Conservation (phyloP, 1,140 invertebrate species). For the Littorina saxatilis region DNA sequence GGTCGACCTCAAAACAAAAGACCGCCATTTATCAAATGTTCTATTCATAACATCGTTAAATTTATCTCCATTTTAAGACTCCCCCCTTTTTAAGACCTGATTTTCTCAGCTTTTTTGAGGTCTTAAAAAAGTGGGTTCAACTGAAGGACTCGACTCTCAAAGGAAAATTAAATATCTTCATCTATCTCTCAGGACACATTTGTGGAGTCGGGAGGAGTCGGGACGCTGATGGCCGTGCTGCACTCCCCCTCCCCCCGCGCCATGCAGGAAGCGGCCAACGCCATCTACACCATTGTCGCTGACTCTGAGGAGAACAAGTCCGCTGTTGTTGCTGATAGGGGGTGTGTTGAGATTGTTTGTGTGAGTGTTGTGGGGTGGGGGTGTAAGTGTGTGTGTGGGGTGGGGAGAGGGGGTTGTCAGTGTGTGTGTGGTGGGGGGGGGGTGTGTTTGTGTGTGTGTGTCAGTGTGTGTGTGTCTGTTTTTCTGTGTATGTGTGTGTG, state of each 20-base stretch:
- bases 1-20: no score
- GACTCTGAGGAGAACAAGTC: constrained; percentile 69
- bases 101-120: no score
- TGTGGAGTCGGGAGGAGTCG: constrained; percentile 68
- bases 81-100: no score
- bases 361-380: not conserved
- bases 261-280: constrained; percentile 67
- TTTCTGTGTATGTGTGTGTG: no score
- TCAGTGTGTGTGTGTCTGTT: not conserved
- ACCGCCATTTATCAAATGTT: no score
- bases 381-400: not conserved
- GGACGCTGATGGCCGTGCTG: constrained; percentile 65
- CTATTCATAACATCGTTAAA: no score
- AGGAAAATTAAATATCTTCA: no score
- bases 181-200: constrained; percentile 69
- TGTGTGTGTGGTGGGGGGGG: not conserved
- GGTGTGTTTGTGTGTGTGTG: not conserved
- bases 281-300: constrained; percentile 69
- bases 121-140: no score
- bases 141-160: no score
- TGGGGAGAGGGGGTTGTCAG: not conserved
- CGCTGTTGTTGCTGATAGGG: constrained; percentile 68
- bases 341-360: constrained; percentile 48
- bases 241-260: constrained; percentile 61
- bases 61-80: no score